Conservation (phyloP, 2,113 vertebrate genomes). For the Heloderma charlesbogerti region DNA sequence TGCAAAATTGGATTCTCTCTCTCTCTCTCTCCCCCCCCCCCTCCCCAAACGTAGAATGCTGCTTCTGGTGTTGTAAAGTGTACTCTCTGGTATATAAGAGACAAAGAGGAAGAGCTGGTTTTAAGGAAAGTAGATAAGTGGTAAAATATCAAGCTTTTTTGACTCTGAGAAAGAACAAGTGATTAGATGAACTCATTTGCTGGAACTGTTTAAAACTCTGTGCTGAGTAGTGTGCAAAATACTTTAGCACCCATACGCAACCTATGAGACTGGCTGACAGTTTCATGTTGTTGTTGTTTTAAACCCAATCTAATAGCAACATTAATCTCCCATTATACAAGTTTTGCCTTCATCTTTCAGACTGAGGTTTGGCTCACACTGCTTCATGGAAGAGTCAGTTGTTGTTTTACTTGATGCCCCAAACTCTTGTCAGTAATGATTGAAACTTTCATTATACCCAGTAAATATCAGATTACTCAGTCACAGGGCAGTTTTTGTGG, state of each 20-base stretch:
- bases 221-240: conserved; percentile 29
- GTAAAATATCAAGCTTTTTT: not conserved
- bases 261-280: not conserved
- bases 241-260: not conserved
- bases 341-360: not conserved
- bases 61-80: conserved; percentile 32
- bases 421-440: conserved; percentile 3
- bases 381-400: not conserved
- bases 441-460: conserved; percentile 24
- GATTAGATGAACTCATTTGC: conserved; percentile 27
- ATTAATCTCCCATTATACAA: conserved; percentile 10
- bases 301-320: not conserved
- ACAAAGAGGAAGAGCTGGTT: conserved; percentile 26
- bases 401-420: not conserved
- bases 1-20: not conserved
- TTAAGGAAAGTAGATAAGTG: not conserved
- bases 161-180: not conserved
- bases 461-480: conserved; percentile 10
- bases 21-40: no score
- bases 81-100: not conserved
- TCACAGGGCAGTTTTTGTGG: conserved; percentile 1
- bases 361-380: not conserved
- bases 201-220: conserved; percentile 1
- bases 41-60: not conserved
- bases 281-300: not conserved